Base-by-base conservation (phyloP, 2,888 invertebrate species). In the Meloe dianella region DNA sequence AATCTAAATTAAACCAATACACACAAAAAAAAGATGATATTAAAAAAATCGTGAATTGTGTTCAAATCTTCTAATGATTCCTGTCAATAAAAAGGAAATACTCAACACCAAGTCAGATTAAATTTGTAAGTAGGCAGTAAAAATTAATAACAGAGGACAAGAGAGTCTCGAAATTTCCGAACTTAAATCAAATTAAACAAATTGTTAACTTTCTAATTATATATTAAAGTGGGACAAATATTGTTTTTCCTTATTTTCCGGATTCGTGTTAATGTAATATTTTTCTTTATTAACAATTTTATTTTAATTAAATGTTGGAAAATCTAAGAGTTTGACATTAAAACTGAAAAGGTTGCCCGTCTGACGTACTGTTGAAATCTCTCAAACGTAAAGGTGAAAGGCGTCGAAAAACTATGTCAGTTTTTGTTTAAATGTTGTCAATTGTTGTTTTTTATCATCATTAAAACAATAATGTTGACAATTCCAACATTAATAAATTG, bases 291-390 rank as follows among this genome's bases (percentile, higher is more conserved):
- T 27, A 17, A n/a, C 2, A 47, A 47, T 1, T 20, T 3, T 12
- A 54, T 24, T 24, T 14, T 24, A 22, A 54, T 54, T 54, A 57
- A 29, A 1, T 22, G 12, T 4, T 27, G 17, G n/a, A 35, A 35
- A 58, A 17, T 58, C 57, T 1, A 29, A 17, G 7, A 27, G 29
- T 54, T 58, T 29, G 58, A 24, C 24, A 58, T 58, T 30, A 32
- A 10, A 30, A 30, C 2, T 10, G 29, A 10, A 24, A 54, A 38
- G 59, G 35, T 59, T 30, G 24, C 59, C 59, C 32, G 35, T 32
- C 38, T 59, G 59, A 59, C 35, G 59, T 30, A n/a, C 35, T 20
- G 20, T 59, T 30, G 59, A 38, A 24, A 38, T 59, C 59, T 35
- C 59, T 29, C 14, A 35, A 24, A 47, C 20, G 20, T 4, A 47